phyloP scores from a whole-genome alignment of 2,797 vertebrate species.

The Chaetodon trifasciatus region DNA sequence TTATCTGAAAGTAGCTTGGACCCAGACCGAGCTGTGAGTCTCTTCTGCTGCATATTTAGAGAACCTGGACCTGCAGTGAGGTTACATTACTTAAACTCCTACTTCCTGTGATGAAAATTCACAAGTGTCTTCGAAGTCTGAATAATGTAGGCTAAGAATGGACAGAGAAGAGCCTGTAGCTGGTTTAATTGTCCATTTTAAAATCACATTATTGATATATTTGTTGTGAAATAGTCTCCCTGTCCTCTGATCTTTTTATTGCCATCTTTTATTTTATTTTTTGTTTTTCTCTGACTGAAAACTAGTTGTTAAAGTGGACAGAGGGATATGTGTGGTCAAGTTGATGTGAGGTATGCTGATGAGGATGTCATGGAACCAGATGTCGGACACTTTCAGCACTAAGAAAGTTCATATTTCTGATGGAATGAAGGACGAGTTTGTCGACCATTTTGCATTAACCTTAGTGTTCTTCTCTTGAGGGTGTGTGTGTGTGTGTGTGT shows the following conservation, averaged over 20 bases:
- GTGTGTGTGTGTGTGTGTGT: background rate
- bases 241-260: background rate
- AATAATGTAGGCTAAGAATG: background rate
- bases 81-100: constrained; percentile 24
- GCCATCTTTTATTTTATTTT: background rate
- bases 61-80: constrained; percentile 1
- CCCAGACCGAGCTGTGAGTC: background rate
- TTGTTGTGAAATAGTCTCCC: background rate
- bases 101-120: constrained; percentile 42
- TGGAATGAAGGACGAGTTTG: background rate
- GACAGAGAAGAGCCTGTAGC: background rate
- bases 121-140: background rate
- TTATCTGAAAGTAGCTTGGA: background rate
- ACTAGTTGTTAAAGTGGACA: background rate
- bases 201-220: background rate
- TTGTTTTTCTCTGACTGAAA: background rate
- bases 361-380: background rate
- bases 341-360: background rate
- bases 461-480: background rate
- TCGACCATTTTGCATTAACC: background rate
- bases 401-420: background rate
- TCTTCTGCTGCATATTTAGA: constrained; percentile 34
- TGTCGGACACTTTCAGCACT: background rate
- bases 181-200: background rate
- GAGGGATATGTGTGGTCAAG: no score